phyloP scores from a whole-genome alignment of 2,888 invertebrate genomes.

The Metacarcinus magister region DNA sequence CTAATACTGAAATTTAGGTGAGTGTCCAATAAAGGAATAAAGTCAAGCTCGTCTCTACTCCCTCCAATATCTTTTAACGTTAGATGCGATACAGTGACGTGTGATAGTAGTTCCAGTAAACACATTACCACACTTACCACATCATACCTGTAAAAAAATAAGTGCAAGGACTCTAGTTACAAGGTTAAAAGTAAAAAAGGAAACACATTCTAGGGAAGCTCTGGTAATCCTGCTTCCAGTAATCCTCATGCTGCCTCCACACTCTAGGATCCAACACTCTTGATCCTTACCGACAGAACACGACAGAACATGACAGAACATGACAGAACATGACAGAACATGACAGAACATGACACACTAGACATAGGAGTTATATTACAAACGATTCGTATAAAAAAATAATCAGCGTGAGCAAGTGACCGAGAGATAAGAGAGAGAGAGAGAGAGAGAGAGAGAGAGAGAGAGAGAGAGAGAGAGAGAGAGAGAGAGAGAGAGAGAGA shows the following conservation, averaged over 20 bases:
- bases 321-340: neutral
- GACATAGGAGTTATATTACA: neutral
- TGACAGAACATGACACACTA: neutral
- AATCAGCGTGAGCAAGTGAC: too few species aligned
- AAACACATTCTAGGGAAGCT: too few species aligned
- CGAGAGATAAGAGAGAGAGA: too few species aligned
- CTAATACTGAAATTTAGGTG: neutral
- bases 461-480: conserved; percentile 26
- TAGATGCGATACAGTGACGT: neutral
- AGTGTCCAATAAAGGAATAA: neutral
- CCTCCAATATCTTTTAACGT: neutral
- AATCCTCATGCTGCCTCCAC: too few species aligned
- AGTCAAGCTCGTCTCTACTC: neutral
- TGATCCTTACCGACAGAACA: too few species aligned
- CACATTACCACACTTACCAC: neutral
- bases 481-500: conserved; percentile 26
- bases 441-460: neutral
- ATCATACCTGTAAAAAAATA: neutral
- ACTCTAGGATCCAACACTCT: too few species aligned
- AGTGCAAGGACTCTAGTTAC: too few species aligned
- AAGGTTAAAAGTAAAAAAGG: neutral
- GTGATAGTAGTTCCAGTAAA: neutral
- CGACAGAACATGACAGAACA: neutral
- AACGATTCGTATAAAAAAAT: neutral
- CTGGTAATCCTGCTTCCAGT: too few species aligned